A percentile compares a stretch with the other conserved stretches of the same genome.
These are phyloP conservation scores for Ceratina calcarata DNA, from an alignment of 1,140 invertebrate genomes.

Conservation along the genomic window DNA sequence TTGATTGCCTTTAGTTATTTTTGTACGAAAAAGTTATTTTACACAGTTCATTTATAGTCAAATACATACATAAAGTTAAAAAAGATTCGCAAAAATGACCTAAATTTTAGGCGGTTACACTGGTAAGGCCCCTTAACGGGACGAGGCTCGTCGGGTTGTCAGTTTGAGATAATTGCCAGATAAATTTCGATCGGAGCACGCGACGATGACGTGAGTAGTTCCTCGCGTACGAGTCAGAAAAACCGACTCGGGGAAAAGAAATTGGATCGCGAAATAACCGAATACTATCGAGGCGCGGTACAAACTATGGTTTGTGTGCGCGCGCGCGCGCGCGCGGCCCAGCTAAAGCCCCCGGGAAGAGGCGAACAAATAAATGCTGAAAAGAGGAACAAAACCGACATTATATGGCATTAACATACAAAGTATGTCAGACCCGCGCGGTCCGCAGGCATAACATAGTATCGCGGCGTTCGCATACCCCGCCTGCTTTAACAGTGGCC, in stretches of 20 bases:
- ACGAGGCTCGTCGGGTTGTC: no score
- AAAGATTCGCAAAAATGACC: no score
- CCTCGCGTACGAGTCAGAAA: neutral
- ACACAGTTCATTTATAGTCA: no score
- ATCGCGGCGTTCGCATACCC: slow-evolving; percentile 73
- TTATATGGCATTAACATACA: slow-evolving; percentile 81
- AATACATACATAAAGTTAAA: no score
- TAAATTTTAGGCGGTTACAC: no score
- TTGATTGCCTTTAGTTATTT: no score
- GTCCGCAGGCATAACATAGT: slow-evolving; percentile 78
- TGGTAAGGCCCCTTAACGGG: no score
- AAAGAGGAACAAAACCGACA: slow-evolving; percentile 80
- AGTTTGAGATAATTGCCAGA: neutral
- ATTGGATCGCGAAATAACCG: slow-evolving; percentile 24
- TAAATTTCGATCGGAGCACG: slow-evolving; percentile 17
- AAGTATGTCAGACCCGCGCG: slow-evolving; percentile 79
- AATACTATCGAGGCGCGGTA: slow-evolving; percentile 39
- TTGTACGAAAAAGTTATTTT: no score
- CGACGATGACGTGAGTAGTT: neutral
- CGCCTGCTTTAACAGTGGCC: slow-evolving; percentile 54
- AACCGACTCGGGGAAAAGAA: neutral
- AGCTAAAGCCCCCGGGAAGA: slow-evolving; percentile 64
- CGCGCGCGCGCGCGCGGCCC: slow-evolving; percentile 5
- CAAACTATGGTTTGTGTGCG: slow-evolving; percentile 55
- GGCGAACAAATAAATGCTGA: slow-evolving; percentile 78